These are phyloP conservation scores for Stratiomys singularior DNA, from an alignment of 2,888 invertebrate species.

Conservation along the genomic window DNA sequence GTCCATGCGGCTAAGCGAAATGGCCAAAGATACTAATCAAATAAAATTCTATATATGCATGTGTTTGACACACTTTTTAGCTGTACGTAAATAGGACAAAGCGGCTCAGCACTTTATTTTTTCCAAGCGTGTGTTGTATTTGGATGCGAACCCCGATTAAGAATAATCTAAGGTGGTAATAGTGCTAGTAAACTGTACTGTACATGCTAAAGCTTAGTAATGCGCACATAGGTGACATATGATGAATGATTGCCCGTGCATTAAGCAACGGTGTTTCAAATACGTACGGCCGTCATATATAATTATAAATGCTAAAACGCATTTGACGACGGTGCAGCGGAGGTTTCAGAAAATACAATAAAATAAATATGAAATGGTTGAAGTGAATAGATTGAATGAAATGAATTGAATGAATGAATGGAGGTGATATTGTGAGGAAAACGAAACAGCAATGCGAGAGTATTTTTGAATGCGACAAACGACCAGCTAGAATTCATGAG, in stretches of 20 bases:
- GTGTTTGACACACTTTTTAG: constrained; percentile 44
- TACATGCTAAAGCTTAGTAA: neutral
- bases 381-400: constrained; percentile 12
- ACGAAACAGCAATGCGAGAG: neutral
- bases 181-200: neutral
- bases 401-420: constrained; percentile 21
- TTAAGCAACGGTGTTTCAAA: neutral
- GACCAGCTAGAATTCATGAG: constrained; percentile 41
- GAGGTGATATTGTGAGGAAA: neutral
- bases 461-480: neutral
- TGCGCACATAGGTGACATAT: neutral
- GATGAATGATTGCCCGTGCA: constrained; percentile 1
- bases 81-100: constrained; percentile 22
- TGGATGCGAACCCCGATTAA: neutral
- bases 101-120: neutral
- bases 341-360: too few species aligned
- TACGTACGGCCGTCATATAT: neutral
- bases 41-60: constrained; percentile 12
- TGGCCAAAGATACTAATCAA: constrained; percentile 10
- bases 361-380: neutral
- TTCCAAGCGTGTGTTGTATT: neutral
- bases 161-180: neutral
- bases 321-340: neutral
- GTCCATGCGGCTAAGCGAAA: neutral
- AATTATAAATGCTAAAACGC: constrained; percentile 26